Conservation (phyloP, 2,113 vertebrate species). For the Amphiprion ocellaris region DNA sequence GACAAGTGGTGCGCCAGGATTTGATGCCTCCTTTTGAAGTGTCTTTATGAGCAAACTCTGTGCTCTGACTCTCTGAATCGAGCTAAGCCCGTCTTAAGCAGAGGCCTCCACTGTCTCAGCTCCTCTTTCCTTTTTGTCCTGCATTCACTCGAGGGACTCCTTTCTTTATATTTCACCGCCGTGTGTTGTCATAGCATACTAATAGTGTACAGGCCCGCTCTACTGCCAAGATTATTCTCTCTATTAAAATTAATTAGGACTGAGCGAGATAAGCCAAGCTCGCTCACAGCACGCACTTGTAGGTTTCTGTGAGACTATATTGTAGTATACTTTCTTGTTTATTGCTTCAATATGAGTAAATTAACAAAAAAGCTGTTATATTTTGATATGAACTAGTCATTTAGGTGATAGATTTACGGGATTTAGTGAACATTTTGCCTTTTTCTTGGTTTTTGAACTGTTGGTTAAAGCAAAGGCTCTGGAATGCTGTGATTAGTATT, state of each 20-base stretch:
- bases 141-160: conserved; percentile 52
- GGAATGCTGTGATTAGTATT: too few relatives aligned
- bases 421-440: too few relatives aligned
- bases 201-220: conserved; percentile 58
- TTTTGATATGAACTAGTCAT: too few relatives aligned
- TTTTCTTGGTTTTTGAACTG: too few relatives aligned
- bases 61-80: conserved; percentile 70
- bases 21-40: conserved; percentile 83
- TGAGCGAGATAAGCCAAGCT: background rate
- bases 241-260: background rate
- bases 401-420: too few relatives aligned
- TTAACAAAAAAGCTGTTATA: too few relatives aligned
- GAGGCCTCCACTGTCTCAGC: conserved; percentile 62
- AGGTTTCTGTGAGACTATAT: background rate
- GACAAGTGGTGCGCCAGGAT: conserved; percentile 64
- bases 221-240: conserved; percentile 19
- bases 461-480: too few relatives aligned
- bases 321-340: background rate
- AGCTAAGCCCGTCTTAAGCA: conserved; percentile 76
- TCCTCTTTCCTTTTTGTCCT: conserved; percentile 54
- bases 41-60: conserved; percentile 75
- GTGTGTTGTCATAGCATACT: conserved; percentile 66
- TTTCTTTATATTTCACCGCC: conserved; percentile 52
- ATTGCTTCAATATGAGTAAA: too few relatives aligned
- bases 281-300: background rate